Base-by-base conservation (phyloP, 2,888 invertebrate species). In the Lottia scabra region DNA sequence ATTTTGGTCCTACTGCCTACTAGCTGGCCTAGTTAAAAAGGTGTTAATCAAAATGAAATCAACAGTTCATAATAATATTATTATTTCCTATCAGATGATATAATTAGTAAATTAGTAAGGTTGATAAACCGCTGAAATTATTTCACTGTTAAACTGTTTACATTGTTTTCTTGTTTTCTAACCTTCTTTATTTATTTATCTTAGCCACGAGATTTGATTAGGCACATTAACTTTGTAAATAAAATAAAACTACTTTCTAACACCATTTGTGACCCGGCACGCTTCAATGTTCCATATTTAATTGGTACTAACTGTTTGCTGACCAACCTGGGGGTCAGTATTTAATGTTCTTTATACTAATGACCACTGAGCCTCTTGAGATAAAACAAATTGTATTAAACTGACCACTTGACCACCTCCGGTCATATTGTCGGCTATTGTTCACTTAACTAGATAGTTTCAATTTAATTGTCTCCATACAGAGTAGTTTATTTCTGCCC, bases 361-460 rank as follows among this genome's bases (percentile, higher is more conserved):
- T 56, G 56, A 23, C 56, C 56, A 56, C 56, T 12, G 56, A 56
- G 23, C 10, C 19, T 23, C 23, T 19, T 19, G 19, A 56, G 56
- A 56, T 56, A 56, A 56, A 56, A 56, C 56, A 56, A 56, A 56
- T 56, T 56, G 23, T 56, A 56, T 56, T 23, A 56, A 38, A 23
- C 23, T 56, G 56, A 56, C 56, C 56, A 56, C 56, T 56, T 56
- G 23, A 56, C 56, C 23, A 23, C 56, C 56, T 56, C 56, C 56
- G 23, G 56, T 19, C 56, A 23, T 19, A 13, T 56, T 23, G 19
- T 56, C 56, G 13, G 23, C 56, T 38, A 38, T 38, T 38, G 38
- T 38, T 38, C 38, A 38, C 38, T 38, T 38, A 38, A 38, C 38
- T 10, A 38, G 38, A 38, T 38, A 38, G 38, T 38, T 10, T 38